Base-by-base conservation (phyloP, 2,888 invertebrate genomes). In the Ophion ellenae region DNA sequence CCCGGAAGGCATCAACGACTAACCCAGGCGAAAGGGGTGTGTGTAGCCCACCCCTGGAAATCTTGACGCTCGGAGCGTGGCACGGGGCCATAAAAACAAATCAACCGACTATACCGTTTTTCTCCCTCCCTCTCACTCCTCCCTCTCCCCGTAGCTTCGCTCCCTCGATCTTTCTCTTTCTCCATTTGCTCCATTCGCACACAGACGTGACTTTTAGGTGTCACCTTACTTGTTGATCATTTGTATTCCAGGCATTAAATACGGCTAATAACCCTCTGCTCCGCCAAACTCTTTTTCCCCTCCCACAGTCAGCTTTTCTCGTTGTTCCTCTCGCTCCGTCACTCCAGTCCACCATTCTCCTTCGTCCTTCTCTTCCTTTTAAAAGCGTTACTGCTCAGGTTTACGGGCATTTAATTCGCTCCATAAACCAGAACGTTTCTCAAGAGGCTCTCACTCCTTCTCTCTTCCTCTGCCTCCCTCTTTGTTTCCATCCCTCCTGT, bases 181-280 rank as follows among this genome's bases (percentile, higher is more conserved):
- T 61, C 78, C 64, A 63, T 79, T 79, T 63, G 45, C 73, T 74
- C 67, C 73, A 79, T 85, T 81, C 71, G 80, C 63, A 69, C 83
- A 69, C 79, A 74, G 79, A 81, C 78, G 75, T 75, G 63, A 79
- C 82, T 83, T 80, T 83, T 53, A 83, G 79, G 86, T 86, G 84
- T 86, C 86, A 87, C 85, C 80, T 86, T 90, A 91, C 91, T 92
- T 91, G 91, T 92, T 91, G 91, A 91, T 92, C 91, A 90, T 92
- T 92, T 90, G 92, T 91, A 93, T 92, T 92, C 91, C 83, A 79
- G 80, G 87, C 88, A 88, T 89, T 91, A 90, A 92, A 91, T 89
- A 89, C 88, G 89, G 87, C 90, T 90, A 90, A 92, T 92, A 91
- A 91, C 90, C 90, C 90, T 88, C 45, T 64, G n/a, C 64, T 66